Percentiles rank a stretch among this genome's conserved stretches.
These are phyloP conservation scores for Hirundo rustica DNA, from an alignment of 2,797 vertebrate species.

Conservation along the genomic window DNA sequence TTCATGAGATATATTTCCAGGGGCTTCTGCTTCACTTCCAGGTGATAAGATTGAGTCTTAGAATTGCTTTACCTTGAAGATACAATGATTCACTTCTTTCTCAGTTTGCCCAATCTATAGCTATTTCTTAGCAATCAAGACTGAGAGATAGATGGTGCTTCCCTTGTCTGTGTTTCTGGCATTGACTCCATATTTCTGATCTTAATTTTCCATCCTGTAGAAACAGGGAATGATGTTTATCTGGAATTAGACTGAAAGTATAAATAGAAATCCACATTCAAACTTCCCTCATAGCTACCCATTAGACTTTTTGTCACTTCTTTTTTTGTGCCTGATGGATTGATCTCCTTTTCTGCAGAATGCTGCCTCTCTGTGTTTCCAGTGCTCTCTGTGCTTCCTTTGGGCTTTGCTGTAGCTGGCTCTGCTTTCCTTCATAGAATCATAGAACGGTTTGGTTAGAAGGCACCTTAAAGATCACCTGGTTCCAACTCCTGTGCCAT, in stretches of 20 bases:
- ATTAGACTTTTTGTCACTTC: background rate
- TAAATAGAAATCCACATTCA: background rate
- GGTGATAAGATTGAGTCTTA: conserved; percentile 13
- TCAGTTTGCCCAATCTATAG: background rate
- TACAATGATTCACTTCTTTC: background rate
- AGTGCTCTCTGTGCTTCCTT: background rate
- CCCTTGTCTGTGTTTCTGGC: background rate
- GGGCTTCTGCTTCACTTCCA: background rate
- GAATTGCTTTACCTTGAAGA: conserved; percentile 31
- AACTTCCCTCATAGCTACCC: background rate
- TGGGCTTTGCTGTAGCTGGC: background rate
- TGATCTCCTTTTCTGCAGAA: conserved; percentile 1
- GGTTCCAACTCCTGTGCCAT: background rate
- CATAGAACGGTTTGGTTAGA: background rate
- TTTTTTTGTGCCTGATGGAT: background rate
- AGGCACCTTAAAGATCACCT: background rate
- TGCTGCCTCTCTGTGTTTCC: background rate
- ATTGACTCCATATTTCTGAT: background rate
- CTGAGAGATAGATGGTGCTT: background rate
- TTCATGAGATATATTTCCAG: background rate
- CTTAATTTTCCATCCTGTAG: background rate
- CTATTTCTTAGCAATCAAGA: background rate
- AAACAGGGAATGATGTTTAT: background rate
- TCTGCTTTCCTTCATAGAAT: background rate
- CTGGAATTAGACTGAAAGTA: background rate